Conservation (phyloP, 2,888 invertebrate genomes). For the Laothoe populi region DNA sequence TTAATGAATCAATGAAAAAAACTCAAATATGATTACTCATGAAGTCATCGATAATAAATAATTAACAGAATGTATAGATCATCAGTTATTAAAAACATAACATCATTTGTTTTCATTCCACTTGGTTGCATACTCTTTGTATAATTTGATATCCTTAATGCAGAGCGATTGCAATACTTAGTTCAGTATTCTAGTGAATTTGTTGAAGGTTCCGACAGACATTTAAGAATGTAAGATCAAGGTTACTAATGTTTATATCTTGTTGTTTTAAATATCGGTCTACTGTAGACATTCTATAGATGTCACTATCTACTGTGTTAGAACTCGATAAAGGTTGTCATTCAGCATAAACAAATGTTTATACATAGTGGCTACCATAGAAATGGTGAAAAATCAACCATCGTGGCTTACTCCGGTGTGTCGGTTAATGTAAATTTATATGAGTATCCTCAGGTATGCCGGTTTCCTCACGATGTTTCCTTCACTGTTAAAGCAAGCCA, state of each 20-base stretch:
- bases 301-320: too few relatives aligned
- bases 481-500: too few relatives aligned
- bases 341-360: too few relatives aligned
- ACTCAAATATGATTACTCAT: background rate
- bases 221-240: background rate
- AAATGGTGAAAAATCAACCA: too few relatives aligned
- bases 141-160: background rate
- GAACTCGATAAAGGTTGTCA: too few relatives aligned
- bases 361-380: too few relatives aligned
- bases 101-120: background rate
- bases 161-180: background rate
- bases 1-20: background rate
- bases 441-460: too few relatives aligned
- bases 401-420: too few relatives aligned
- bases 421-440: too few relatives aligned
- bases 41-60: background rate
- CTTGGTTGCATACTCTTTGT: background rate
- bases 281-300: too few relatives aligned
- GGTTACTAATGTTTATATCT: constrained; percentile 8
- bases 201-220: background rate
- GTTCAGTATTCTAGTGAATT: background rate
- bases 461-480: too few relatives aligned
- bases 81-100: background rate
- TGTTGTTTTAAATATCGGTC: background rate
- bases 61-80: background rate